phyloP scores from a whole-genome alignment of 2,797 vertebrate genomes.

The Schizothorax lantsangensis region DNA sequence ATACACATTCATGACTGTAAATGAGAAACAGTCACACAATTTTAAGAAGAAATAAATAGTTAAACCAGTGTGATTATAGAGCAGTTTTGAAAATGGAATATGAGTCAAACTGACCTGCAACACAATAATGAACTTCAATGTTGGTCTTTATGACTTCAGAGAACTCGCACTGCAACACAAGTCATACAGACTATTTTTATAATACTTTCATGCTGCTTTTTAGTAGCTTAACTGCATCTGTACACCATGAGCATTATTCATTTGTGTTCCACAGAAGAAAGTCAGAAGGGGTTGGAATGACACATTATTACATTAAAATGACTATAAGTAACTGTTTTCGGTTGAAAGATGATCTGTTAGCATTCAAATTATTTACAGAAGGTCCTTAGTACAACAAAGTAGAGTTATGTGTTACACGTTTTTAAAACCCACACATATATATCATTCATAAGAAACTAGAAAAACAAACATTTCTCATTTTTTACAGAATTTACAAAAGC shows the following conservation, averaged over 20 bases:
- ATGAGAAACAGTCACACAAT: neutral
- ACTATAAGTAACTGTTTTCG: neutral
- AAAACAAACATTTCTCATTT: constrained; percentile 60
- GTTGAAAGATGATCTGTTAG: constrained; percentile 68
- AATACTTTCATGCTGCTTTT: neutral
- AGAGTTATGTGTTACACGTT: constrained; percentile 62
- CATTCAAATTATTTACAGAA: constrained; percentile 58
- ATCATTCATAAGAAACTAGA: constrained; percentile 68
- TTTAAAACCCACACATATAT: constrained; percentile 71
- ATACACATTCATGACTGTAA: neutral
- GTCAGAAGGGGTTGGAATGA: neutral
- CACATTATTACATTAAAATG: neutral
- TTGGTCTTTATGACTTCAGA: neutral
- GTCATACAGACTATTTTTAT: neutral
- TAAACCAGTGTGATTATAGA: neutral
- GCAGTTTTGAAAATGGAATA: neutral
- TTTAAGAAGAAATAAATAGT: neutral
- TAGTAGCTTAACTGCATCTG: neutral
- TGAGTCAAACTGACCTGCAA: neutral
- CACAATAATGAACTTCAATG: neutral
- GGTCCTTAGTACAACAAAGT: constrained; percentile 48
- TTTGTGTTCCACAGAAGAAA: neutral
- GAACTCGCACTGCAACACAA: neutral
- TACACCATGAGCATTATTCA: neutral
- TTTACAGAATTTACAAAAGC: constrained; percentile 76